These are phyloP conservation scores for Cataglyphis rosenhaueri DNA, from an alignment of 2,888 invertebrate species.

Conservation along the genomic window DNA sequence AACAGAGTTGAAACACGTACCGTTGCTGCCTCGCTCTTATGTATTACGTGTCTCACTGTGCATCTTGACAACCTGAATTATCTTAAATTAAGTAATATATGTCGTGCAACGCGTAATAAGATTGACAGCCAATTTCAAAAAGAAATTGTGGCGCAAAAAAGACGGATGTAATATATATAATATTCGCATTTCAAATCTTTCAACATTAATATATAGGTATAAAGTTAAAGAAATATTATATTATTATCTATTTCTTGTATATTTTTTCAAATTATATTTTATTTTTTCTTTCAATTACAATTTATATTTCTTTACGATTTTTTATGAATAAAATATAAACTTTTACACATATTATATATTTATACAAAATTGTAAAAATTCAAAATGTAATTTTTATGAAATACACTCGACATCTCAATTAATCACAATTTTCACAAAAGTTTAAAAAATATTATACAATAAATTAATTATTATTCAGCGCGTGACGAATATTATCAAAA, in stretches of 20 bases:
- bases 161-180: not conserved
- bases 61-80: not conserved
- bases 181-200: not conserved
- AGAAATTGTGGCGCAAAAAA: not conserved
- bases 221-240: not conserved
- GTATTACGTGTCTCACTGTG: not conserved
- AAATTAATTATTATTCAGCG: not conserved
- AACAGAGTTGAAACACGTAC: conserved; percentile 29
- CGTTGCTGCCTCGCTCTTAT: conserved; percentile 20
- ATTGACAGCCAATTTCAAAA: not conserved
- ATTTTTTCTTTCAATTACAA: not conserved
- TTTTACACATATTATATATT: not conserved
- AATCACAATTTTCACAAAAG: not conserved
- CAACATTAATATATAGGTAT: not conserved
- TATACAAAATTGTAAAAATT: not conserved
- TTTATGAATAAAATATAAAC: not conserved
- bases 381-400: not conserved
- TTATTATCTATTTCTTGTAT: not conserved
- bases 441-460: not conserved
- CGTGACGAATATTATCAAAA: not conserved
- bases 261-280: not conserved
- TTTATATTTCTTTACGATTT: not conserved
- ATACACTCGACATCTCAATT: not conserved
- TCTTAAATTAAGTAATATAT: not conserved
- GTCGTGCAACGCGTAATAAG: not conserved